These are phyloP conservation scores for Phthorimaea operculella DNA, from an alignment of 1,140 invertebrate species.

Conservation along the genomic window DNA sequence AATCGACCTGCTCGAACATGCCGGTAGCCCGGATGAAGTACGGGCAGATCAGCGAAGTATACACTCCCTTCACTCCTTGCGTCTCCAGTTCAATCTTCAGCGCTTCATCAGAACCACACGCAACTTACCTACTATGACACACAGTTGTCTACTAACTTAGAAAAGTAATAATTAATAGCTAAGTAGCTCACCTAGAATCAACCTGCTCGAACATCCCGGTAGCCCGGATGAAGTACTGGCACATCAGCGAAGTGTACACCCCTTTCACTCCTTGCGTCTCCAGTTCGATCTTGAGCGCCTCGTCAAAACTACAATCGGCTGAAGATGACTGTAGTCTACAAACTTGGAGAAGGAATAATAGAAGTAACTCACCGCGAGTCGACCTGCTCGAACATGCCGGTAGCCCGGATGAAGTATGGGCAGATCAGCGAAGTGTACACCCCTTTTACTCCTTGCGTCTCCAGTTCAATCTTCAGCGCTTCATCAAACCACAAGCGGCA, in stretches of 20 bases:
- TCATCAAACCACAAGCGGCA: constrained; percentile 94
- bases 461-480: constrained; percentile 81
- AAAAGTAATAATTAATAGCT: too few relatives aligned
- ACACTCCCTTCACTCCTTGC: constrained; percentile 78
- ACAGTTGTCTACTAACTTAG: constrained; percentile 94
- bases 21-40: constrained; percentile 93
- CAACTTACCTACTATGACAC: constrained; percentile 94
- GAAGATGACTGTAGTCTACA: too few relatives aligned
- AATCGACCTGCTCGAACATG: constrained; percentile 92
- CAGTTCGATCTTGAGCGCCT: too few relatives aligned
- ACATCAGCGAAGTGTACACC: constrained; percentile 90
- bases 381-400: constrained; percentile 95
- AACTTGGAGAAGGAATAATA: too few relatives aligned
- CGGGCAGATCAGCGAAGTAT: constrained; percentile 91
- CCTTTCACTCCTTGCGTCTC: too few relatives aligned
- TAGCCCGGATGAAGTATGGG: constrained; percentile 92
- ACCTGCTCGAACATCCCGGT: constrained; percentile 97
- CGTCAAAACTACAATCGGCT: too few relatives aligned
- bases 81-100: constrained; percentile 80
- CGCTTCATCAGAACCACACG: constrained; percentile 92
- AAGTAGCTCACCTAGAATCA: constrained; percentile 82
- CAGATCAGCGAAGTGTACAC: constrained; percentile 93
- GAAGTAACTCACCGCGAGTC: constrained; percentile 77
- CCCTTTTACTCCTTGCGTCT: constrained; percentile 74
- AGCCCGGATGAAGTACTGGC: constrained; percentile 91